phyloP scores from a whole-genome alignment of 1,140 invertebrate genomes.

The Drosophila simulans region DNA sequence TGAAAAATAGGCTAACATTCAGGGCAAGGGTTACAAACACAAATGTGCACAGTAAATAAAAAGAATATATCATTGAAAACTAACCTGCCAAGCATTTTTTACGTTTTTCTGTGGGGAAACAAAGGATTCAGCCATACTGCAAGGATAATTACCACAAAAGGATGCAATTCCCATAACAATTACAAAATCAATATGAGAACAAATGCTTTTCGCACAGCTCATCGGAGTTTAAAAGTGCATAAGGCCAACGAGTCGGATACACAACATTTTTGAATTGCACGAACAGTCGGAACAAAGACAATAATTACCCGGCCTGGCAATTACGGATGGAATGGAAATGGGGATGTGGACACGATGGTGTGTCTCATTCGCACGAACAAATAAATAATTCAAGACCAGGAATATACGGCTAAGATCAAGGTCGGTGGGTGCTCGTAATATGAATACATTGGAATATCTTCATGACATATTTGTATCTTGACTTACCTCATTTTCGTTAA shows the following conservation, averaged over 20 bases:
- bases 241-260: slow-evolving; percentile 23
- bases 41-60: background rate
- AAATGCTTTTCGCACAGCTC: slow-evolving; percentile 46
- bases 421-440: slow-evolving; percentile 8
- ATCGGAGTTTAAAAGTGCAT: slow-evolving; percentile 31
- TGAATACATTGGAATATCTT: slow-evolving; percentile 20
- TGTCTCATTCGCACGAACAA: slow-evolving; percentile 11
- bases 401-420: slow-evolving; percentile 45
- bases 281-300: slow-evolving; percentile 40
- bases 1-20: slow-evolving; percentile 28
- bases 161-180: slow-evolving; percentile 21
- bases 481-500: slow-evolving; percentile 54
- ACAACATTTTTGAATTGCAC: slow-evolving; percentile 35
- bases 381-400: slow-evolving; percentile 44
- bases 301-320: slow-evolving; percentile 30
- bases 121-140: slow-evolving; percentile 2
- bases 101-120: slow-evolving; percentile 32
- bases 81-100: slow-evolving; percentile 45
- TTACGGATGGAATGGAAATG: slow-evolving; percentile 26
- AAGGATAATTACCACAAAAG: slow-evolving; percentile 22
- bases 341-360: slow-evolving; percentile 9
- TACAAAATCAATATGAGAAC: slow-evolving; percentile 52
- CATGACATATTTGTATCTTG: too few relatives aligned
- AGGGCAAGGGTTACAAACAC: slow-evolving; percentile 29
- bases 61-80: background rate